These are phyloP conservation scores for Nebria brevicollis DNA, from an alignment of 2,888 invertebrate species.

Conservation along the genomic window DNA sequence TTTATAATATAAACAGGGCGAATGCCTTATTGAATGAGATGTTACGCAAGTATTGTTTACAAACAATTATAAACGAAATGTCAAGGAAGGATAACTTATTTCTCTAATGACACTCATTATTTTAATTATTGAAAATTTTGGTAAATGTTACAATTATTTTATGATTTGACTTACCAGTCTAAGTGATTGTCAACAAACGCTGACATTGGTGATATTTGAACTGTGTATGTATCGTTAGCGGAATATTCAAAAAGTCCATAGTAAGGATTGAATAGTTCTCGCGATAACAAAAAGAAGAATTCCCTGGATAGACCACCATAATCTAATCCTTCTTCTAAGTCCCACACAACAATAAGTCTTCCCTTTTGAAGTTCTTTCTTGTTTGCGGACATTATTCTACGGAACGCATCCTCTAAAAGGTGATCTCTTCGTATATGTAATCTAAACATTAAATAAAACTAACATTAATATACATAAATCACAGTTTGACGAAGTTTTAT, in stretches of 20 bases:
- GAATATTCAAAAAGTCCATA: conserved; percentile 98
- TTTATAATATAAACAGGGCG: background rate
- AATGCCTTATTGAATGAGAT: background rate
- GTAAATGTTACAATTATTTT: conserved; percentile 5
- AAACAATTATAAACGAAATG: background rate
- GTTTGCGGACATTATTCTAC: conserved; percentile 94
- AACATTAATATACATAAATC: conserved; percentile 8
- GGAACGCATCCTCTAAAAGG: conserved; percentile 94
- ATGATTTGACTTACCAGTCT: conserved; percentile 78
- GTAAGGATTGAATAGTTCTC: conserved; percentile 98
- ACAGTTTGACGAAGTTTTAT: background rate
- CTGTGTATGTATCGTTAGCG: conserved; percentile 97
- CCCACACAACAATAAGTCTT: conserved; percentile 92
- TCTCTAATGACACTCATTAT: conserved; percentile 4
- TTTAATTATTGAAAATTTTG: background rate
- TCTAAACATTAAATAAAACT: conserved; percentile 64
- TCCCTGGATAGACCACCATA: conserved; percentile 98
- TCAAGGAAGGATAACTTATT: background rate
- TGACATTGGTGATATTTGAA: conserved; percentile 94
- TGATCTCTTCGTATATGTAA: conserved; percentile 93
- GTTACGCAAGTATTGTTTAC: conserved; percentile 13
- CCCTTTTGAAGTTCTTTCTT: conserved; percentile 96
- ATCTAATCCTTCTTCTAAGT: conserved; percentile 96
- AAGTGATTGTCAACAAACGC: conserved; percentile 97
- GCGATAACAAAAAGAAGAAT: conserved; percentile 96